Base-by-base conservation (phyloP, 2,797 vertebrate genomes). In the Scarus forsteni region DNA sequence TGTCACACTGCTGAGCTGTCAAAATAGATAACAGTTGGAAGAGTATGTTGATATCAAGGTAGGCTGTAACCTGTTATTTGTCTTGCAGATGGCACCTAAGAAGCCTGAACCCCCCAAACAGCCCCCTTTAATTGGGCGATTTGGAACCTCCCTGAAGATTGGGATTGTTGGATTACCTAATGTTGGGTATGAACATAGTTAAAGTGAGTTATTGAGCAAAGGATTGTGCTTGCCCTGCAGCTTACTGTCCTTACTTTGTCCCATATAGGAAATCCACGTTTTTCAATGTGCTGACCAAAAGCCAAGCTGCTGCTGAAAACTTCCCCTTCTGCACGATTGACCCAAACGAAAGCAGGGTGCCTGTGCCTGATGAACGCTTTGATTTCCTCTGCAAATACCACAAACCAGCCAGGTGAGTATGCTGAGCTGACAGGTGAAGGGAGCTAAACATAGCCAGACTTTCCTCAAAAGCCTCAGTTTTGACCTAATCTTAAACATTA, bases 281-380 rank as follows among this genome's bases (percentile, higher is more conserved):
- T 92, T 99, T 99, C 91, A 99, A 99, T 59, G 97, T 99, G 57
- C 91, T 99, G 87, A 99, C 98, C 8, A 99, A 98, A 91, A 99
- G 96, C 80, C 97, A 99, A 79, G 98, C 97, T 0, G 92, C 97
- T 36, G 98, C 98, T 0, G 97, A 99, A 83, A 99, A 99, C 61
- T 99, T 99, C 77, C 98, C 98, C 0, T 99, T 99, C 94, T 99
- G 98, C 91, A 99, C 98, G 19, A 99, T 99, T 57, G 97, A 99
- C 79, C 98, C 98, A 14, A 99, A 99, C 19, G 98, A 99, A 88
- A 99, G 97, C 88, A 94, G 98, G 75, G 97, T 99, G 3, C 98
- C 98, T 48, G 96, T 99, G 79, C 98, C 98, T 1, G 98, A 99
- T 81, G 96, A 97, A 52, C 96, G 98, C 83, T 99, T 85, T 76